These are phyloP conservation scores for Spodoptera litura DNA, from an alignment of 1,140 invertebrate genomes.

Conservation along the genomic window DNA sequence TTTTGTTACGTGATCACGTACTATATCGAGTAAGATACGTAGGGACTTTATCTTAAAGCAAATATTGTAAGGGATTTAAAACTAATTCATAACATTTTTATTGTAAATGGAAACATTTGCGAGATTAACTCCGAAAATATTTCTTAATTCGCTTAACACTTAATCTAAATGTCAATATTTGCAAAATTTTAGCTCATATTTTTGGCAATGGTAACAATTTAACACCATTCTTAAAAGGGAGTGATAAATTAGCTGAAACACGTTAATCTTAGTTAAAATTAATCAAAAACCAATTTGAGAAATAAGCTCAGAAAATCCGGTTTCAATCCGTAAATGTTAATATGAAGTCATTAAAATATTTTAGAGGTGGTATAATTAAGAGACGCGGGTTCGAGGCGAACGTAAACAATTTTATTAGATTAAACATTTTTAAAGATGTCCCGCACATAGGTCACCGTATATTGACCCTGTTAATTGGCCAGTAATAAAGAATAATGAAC, in stretches of 20 bases:
- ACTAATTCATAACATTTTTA: no score
- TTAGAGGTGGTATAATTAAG: slow-evolving; percentile 19
- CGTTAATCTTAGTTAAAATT: slow-evolving; percentile 6
- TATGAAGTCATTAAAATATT: slow-evolving; percentile 34
- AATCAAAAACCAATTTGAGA: slow-evolving; percentile 34
- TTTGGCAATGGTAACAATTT: slow-evolving; percentile 10
- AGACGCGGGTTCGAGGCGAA: background rate
- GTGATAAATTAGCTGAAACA: slow-evolving; percentile 25
- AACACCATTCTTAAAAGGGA: slow-evolving; percentile 36
- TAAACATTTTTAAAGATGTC: no score
- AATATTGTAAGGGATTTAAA: background rate
- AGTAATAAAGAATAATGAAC: no score
- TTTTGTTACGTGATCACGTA: background rate
- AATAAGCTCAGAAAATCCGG: slow-evolving; percentile 2
- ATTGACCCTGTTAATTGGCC: no score
- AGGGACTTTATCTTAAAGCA: background rate
- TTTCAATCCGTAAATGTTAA: slow-evolving; percentile 29
- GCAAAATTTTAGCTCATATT: background rate
- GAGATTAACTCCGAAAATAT: background rate
- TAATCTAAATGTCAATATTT: background rate
- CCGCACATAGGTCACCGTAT: no score
- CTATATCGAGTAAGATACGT: background rate
- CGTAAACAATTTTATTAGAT: no score
- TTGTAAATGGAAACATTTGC: no score
- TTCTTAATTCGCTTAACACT: background rate